These are phyloP conservation scores for Leptobrachium leishanense DNA, from an alignment of 2,113 vertebrate species.

Conservation along the genomic window DNA sequence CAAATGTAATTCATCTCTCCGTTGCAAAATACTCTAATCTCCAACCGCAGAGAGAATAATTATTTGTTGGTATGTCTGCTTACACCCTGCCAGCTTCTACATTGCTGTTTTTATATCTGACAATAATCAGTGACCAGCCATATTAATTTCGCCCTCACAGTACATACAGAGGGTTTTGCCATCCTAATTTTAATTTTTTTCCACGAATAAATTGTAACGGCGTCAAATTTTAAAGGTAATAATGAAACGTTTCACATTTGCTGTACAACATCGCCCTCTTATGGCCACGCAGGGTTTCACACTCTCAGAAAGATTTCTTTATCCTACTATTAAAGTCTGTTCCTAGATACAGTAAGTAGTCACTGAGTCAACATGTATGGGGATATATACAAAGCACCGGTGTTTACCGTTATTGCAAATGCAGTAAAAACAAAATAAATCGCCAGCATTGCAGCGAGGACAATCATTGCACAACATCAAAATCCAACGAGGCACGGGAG, in stretches of 20 bases:
- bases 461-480: no score
- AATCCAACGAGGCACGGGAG: no score
- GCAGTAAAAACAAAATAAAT: no score
- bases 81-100: neutral
- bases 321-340: no score
- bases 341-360: no score
- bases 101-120: slow-evolving; percentile 15
- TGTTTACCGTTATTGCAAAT: no score
- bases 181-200: slow-evolving; percentile 3
- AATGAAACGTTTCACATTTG: neutral
- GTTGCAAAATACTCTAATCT: neutral
- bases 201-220: neutral
- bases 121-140: slow-evolving; percentile 13
- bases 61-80: slow-evolving; percentile 10
- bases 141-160: slow-evolving; percentile 15
- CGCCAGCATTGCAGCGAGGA: no score
- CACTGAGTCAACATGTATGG: no score
- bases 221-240: neutral
- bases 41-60: neutral
- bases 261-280: slow-evolving; percentile 32
- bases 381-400: no score
- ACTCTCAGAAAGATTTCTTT: no score
- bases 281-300: neutral
- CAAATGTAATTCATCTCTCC: neutral
- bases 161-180: slow-evolving; percentile 4